Evolutionary conservation across 2,888 invertebrate genomes (phyloP).

Genomic region (Emesis furor): DNA sequence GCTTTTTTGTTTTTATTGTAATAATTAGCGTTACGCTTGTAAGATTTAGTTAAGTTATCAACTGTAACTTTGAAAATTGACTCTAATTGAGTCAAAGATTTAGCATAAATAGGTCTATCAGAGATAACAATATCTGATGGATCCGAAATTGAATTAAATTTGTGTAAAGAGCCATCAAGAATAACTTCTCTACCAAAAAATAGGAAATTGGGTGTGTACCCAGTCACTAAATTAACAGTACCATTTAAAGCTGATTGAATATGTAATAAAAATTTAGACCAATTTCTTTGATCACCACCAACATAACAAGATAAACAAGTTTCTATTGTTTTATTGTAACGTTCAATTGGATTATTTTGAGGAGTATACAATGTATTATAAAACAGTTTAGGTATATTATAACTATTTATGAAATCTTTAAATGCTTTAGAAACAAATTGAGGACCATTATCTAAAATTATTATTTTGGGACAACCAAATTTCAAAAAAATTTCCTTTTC

Average conservation of each 20-base stretch:
- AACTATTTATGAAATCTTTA: slow-evolving; percentile 22
- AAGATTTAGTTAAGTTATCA: background rate
- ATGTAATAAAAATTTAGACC: background rate
- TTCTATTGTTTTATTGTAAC: background rate
- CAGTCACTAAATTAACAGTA: background rate
- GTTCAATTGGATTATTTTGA: background rate
- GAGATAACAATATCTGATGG: background rate
- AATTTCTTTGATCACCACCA: background rate
- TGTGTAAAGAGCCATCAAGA: background rate
- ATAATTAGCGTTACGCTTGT: background rate
- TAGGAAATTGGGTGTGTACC: background rate
- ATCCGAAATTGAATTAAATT: slow-evolving; percentile 1
- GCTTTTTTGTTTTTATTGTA: background rate
- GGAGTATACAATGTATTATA: slow-evolving; percentile 21
- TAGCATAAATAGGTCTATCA: background rate
- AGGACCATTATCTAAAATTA: slow-evolving; percentile 27
- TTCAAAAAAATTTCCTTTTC: slow-evolving; percentile 49
- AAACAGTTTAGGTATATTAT: slow-evolving; percentile 41
- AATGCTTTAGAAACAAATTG: slow-evolving; percentile 44
- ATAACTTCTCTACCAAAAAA: background rate
- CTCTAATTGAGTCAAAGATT: background rate
- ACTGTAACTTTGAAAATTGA: background rate
- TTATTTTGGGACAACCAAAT: background rate
- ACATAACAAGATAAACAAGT: background rate
- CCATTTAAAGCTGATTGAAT: background rate